A percentile compares a stretch with the other conserved stretches of the same genome.
These are phyloP conservation scores for Dendrolimus kikuchii DNA, from an alignment of 1,140 invertebrate genomes.

Conservation along the genomic window DNA sequence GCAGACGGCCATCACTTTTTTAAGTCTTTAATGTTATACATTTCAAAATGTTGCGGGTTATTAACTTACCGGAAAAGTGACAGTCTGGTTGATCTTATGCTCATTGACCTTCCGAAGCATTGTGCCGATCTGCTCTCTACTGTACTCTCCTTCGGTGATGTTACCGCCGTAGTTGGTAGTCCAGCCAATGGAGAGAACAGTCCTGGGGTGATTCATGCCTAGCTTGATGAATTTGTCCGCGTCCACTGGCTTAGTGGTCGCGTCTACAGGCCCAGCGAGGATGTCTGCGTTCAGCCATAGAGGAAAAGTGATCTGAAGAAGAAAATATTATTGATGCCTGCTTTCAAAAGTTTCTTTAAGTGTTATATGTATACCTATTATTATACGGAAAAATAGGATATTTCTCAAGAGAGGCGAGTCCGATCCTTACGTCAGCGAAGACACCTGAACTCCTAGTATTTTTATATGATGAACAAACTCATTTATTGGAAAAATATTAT, in stretches of 20 bases:
- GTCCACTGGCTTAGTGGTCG: constrained; percentile 76
- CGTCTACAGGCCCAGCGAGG: constrained; percentile 82
- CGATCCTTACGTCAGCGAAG: too few species aligned
- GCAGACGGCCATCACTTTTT: too few species aligned
- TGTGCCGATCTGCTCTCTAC: constrained; percentile 76
- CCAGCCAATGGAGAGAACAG: constrained; percentile 90
- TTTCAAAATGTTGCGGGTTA: constrained; percentile 22
- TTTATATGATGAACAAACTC: too few species aligned
- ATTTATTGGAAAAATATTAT: too few species aligned
- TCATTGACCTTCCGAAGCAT: constrained; percentile 80
- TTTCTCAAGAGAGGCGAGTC: too few species aligned
- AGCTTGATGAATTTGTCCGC: constrained; percentile 75
- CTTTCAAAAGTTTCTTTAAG: too few species aligned
- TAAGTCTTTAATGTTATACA: too few species aligned
- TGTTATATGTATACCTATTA: too few species aligned
- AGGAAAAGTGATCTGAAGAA: constrained; percentile 78
- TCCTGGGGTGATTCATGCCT: constrained; percentile 75
- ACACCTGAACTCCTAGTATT: too few species aligned
- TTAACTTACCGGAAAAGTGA: constrained; percentile 85
- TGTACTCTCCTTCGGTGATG: constrained; percentile 76
- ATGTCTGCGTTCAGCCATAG: constrained; percentile 95
- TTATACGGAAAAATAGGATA: too few species aligned
- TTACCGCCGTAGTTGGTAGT: constrained; percentile 78
- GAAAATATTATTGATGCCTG: neutral
- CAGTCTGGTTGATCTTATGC: constrained; percentile 73